These are phyloP conservation scores for Acanthurus lineatus DNA, from an alignment of 2,797 vertebrate genomes.

Conservation along the genomic window DNA sequence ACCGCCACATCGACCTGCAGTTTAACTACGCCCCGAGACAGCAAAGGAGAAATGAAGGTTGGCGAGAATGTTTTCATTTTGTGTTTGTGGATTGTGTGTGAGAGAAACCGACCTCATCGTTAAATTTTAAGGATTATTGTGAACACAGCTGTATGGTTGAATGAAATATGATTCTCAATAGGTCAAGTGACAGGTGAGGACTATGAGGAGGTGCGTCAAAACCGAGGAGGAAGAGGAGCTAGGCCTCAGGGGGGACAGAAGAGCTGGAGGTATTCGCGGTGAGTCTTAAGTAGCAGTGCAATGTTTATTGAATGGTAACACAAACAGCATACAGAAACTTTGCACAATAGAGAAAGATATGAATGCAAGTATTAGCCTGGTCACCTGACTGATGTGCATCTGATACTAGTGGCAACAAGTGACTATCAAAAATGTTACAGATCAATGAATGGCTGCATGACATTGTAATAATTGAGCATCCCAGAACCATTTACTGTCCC, in stretches of 20 bases:
- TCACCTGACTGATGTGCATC: not conserved
- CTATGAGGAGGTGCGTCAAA: constrained; percentile 91
- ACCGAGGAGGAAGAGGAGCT: constrained; percentile 84
- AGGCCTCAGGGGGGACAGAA: constrained; percentile 89
- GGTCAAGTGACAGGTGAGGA: constrained; percentile 90
- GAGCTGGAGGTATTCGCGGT: constrained; percentile 98
- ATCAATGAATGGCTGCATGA: not conserved
- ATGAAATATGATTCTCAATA: constrained; percentile 52
- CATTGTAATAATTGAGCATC: not conserved
- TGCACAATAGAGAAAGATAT: not conserved
- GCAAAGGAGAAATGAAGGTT: constrained; percentile 91
- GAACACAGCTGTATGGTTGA: no score
- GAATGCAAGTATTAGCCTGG: not conserved
- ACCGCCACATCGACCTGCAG: constrained; percentile 97
- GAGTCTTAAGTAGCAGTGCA: constrained; percentile 57
- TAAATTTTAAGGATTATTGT: not conserved
- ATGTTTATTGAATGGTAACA: not conserved
- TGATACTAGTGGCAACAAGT: not conserved
- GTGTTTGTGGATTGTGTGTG: not conserved
- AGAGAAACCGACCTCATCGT: not conserved
- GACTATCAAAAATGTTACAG: not conserved
- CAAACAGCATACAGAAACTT: not conserved
- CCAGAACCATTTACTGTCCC: not conserved
- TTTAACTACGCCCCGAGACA: constrained; percentile 91
- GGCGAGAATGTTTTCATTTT: not conserved